These are phyloP conservation scores for Salticus scenicus DNA, from an alignment of 2,888 invertebrate genomes.

Conservation along the genomic window DNA sequence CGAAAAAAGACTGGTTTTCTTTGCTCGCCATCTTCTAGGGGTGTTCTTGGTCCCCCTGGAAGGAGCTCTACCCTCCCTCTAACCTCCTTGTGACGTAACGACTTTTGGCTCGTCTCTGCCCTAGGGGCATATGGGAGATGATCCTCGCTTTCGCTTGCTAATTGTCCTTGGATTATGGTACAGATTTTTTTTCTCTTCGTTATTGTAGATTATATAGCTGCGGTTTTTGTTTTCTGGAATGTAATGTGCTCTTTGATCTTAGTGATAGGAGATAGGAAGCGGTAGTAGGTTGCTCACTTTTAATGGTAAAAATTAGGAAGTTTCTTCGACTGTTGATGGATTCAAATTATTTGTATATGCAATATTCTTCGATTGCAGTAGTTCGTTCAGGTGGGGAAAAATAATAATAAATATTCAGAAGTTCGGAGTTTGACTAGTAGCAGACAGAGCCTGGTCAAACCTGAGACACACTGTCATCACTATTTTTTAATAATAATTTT, in stretches of 20 bases:
- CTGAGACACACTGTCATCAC: too few relatives aligned
- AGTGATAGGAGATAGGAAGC: background rate
- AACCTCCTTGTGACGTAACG: conserved; percentile 41
- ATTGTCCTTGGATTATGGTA: conserved; percentile 22
- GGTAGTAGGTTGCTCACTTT: too few relatives aligned
- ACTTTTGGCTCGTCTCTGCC: conserved; percentile 37
- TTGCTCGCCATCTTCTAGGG: conserved; percentile 23
- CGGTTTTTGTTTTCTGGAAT: background rate
- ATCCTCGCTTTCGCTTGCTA: conserved; percentile 35
- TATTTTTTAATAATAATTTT: too few relatives aligned
- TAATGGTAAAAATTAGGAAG: too few relatives aligned
- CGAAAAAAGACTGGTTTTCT: conserved; percentile 53
- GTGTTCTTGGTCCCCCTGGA: conserved; percentile 10
- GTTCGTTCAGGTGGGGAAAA: too few relatives aligned
- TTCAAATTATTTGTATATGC: too few relatives aligned
- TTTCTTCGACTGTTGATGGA: too few relatives aligned
- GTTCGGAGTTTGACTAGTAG: too few relatives aligned
- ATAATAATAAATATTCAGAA: too few relatives aligned
- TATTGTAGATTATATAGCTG: background rate
- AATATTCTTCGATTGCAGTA: too few relatives aligned
- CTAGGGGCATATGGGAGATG: conserved; percentile 26
- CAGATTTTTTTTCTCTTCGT: background rate
- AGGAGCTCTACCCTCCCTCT: conserved; percentile 9
- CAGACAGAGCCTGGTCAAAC: too few relatives aligned
- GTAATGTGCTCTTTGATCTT: background rate